Evolutionary conservation across 2,113 vertebrate genomes (phyloP).

Genomic region (Upupa epops): DNA sequence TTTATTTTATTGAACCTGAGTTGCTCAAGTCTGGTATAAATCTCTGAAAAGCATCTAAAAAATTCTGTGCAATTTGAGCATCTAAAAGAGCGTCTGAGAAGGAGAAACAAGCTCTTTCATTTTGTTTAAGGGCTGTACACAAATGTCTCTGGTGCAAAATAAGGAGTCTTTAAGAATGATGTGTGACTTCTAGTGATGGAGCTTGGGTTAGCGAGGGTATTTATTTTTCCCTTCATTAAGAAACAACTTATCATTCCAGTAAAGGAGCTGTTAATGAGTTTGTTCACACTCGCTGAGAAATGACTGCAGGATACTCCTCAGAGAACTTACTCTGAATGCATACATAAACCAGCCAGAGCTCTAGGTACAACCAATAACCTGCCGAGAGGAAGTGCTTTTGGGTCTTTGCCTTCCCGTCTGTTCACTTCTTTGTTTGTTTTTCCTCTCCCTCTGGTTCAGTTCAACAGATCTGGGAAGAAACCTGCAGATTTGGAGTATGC

Average conservation of each 20-base stretch:
- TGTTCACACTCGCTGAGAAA: constrained; percentile 74
- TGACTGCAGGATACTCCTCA: constrained; percentile 71
- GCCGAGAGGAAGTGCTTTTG: neutral
- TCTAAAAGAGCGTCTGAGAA: constrained; percentile 41
- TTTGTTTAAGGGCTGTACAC: constrained; percentile 60
- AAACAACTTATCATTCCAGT: constrained; percentile 74
- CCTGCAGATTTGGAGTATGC: fast-evolving
- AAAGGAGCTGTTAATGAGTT: constrained; percentile 76
- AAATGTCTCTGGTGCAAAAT: constrained; percentile 71
- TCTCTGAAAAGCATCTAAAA: constrained; percentile 16
- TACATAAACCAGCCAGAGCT: constrained; percentile 57
- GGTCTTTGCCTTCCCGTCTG: neutral
- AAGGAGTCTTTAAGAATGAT: constrained; percentile 73
- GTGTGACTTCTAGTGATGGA: constrained; percentile 67
- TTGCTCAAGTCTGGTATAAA: neutral
- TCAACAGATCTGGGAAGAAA: neutral
- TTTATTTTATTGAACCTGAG: neutral
- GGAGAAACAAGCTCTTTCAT: constrained; percentile 52
- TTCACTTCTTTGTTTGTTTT: constrained; percentile 21
- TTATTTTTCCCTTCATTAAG: constrained; percentile 76
- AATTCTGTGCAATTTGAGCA: constrained; percentile 3
- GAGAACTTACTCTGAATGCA: constrained; percentile 67
- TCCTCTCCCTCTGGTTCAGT: neutral
- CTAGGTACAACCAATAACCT: constrained; percentile 49
- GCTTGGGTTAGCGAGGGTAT: constrained; percentile 67